Evolutionary conservation across 2,113 vertebrate species (phyloP).

Genomic region (Aramus guarauna): DNA sequence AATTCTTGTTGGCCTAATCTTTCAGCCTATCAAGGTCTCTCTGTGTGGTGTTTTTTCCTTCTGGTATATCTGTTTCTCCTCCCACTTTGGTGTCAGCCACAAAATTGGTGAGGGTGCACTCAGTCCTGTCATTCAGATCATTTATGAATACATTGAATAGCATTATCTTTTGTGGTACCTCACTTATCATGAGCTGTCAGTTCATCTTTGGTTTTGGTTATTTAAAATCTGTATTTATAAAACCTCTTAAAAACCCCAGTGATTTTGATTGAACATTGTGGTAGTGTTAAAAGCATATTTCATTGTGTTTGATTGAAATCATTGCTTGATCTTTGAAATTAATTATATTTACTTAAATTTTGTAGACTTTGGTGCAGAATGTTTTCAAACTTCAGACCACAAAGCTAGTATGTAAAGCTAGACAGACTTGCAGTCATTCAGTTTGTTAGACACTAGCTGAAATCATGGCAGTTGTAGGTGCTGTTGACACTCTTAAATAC

Average conservation of each 20-base stretch:
- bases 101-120: background rate
- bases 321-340: background rate
- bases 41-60: background rate
- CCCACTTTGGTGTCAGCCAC: background rate
- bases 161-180: background rate
- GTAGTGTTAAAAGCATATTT: background rate
- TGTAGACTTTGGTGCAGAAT: background rate
- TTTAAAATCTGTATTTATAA: background rate
- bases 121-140: fast-evolving
- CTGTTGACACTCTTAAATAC: background rate
- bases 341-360: background rate
- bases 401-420: background rate
- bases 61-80: background rate
- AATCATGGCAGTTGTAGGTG: background rate
- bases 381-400: background rate
- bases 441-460: background rate
- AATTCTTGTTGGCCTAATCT: background rate
- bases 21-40: background rate
- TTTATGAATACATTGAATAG: background rate
- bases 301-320: background rate
- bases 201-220: background rate
- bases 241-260: background rate
- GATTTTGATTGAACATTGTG: background rate
- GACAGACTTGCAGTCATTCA: background rate
- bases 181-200: background rate